Conservation (phyloP, 2,888 invertebrate genomes). For the Hyalella azteca region DNA sequence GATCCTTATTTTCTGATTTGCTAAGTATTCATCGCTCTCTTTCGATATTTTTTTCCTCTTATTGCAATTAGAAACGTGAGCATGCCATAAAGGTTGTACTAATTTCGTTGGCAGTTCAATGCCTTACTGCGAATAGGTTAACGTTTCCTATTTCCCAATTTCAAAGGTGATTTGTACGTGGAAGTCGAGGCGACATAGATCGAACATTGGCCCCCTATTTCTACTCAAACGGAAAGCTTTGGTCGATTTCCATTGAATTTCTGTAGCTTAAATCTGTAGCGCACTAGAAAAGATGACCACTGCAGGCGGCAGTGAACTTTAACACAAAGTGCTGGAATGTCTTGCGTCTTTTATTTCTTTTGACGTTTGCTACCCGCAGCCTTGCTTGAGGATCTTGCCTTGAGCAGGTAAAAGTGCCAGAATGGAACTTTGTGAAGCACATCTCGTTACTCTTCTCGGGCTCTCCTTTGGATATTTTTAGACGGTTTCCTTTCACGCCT, state of each 20-base stretch:
- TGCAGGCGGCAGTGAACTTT: neutral
- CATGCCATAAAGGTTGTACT: no score
- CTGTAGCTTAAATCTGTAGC: neutral
- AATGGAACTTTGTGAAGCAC: constrained; percentile 22
- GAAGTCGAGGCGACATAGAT: neutral
- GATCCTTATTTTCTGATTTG: no score
- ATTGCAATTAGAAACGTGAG: no score
- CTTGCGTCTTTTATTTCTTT: neutral
- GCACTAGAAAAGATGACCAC: neutral
- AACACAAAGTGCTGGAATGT: constrained; percentile 12
- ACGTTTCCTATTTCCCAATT: no score
- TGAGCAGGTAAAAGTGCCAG: constrained; percentile 14
- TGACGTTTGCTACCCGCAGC: constrained; percentile 7
- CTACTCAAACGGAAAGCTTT: neutral
- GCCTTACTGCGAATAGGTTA: no score
- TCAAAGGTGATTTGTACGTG: neutral
- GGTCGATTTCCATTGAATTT: neutral
- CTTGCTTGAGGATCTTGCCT: neutral
- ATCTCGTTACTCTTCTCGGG: constrained; percentile 28
- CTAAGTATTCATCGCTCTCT: no score
- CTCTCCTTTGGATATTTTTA: constrained; percentile 10
- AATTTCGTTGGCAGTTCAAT: no score
- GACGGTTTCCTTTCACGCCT: neutral
- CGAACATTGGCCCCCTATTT: neutral
- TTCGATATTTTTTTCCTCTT: no score